Evolutionary conservation across 1,140 invertebrate species (phyloP).

Genomic region (Euwallacea similis): DNA sequence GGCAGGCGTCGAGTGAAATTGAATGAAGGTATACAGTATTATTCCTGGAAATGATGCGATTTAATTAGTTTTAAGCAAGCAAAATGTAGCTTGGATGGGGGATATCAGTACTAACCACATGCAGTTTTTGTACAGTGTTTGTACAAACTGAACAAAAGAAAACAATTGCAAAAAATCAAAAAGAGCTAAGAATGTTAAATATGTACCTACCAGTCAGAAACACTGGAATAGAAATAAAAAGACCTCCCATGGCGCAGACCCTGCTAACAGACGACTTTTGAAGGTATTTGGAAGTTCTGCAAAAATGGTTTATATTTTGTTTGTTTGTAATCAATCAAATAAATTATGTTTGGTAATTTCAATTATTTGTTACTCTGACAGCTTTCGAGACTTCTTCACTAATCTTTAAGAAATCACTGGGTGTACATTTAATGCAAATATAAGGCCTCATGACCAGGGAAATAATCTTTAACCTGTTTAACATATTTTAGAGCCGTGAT

Average conservation of each 20-base stretch:
- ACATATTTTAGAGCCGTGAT: no score
- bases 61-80: constrained; percentile 57
- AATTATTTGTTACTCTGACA: background rate
- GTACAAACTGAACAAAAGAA: background rate
- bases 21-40: constrained; percentile 89
- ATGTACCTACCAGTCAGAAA: constrained; percentile 78
- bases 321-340: no score
- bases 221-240: constrained; percentile 91
- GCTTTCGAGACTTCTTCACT: no score
- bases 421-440: no score
- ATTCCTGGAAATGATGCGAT: constrained; percentile 68
- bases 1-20: constrained; percentile 88
- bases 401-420: no score
- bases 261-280: constrained; percentile 86
- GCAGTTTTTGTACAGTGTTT: background rate
- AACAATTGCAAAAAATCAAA: constrained; percentile 5
- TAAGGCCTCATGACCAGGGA: no score
- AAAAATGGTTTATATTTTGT: constrained; percentile 50
- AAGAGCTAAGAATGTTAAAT: background rate
- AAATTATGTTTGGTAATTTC: constrained; percentile 41
- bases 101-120: constrained; percentile 69
- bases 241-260: constrained; percentile 88
- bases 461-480: no score
- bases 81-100: constrained; percentile 45
- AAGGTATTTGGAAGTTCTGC: constrained; percentile 86